Base-by-base conservation (phyloP, 2,797 vertebrate species). In the Delichon dasypus region DNA sequence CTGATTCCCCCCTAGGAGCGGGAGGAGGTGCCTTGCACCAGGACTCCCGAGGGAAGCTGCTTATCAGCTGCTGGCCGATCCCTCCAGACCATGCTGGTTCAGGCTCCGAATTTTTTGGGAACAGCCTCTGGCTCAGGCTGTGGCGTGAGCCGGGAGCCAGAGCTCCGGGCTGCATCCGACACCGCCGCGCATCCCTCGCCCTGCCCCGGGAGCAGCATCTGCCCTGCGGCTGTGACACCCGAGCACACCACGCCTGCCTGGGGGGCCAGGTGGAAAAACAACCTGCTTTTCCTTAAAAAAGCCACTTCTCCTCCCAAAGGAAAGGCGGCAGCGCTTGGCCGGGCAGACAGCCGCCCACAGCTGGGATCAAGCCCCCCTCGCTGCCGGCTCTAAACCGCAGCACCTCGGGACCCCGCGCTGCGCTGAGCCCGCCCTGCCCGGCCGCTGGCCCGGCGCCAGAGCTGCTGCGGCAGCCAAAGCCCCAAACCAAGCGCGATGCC, bases 331-430 rank as follows among this genome's bases (percentile, higher is more conserved):
- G 48, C 9, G 38, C 75, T 85, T 23, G 68, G 16, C 17, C 60
- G 30, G 77, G 57, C 5, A 7, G 64, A 64, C 36, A 20, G 47
- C 30, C 20, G 66, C 57, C 42, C 32, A 7, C 9, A 44, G 65
- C 50, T 51, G 51, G 57, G 82, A 82, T 34, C 89, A 47, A 72
- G 20, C 40, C 20, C 64, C 54, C 3, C 30, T 83, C 65, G 36
- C 60, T 48, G 50, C 30, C 10, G 0, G 40, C 40, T 73, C 18
- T 20, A 15, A 66, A 25, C 23, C 29, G 54, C 7, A 11, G 2
- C 0, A 0, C 40, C 9, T 2, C 8, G 0, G 61, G 44, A 83
- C n/a, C 21, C 68, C 4, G 0, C 0, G 1, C 34, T n/a, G 77
- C 13, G 0, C 88, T 2, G 4, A 78, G 44, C 53, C 26, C 11